Evolutionary conservation across 2,888 invertebrate genomes (phyloP).

Genomic region (Mythimna lalbum): DNA sequence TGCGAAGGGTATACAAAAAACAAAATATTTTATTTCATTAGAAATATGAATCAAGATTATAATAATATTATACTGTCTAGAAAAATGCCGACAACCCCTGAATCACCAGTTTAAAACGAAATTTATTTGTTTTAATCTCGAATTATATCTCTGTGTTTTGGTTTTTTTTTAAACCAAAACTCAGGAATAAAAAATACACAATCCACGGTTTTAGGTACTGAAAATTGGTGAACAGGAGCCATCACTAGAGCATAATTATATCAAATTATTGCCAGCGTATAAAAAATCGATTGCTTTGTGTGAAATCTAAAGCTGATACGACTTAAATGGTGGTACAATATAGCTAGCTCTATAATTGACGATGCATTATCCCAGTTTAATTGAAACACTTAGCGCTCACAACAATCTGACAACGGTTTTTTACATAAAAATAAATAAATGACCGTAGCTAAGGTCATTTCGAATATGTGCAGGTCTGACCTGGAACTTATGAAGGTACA

Average conservation of each 20-base stretch:
- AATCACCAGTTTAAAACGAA: neutral
- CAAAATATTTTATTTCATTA: neutral
- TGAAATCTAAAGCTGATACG: neutral
- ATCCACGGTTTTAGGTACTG: neutral
- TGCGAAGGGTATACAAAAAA: neutral
- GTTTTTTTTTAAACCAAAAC: neutral
- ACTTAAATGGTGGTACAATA: neutral
- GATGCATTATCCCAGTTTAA: neutral
- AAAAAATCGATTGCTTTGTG: neutral
- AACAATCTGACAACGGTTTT: constrained; percentile 1
- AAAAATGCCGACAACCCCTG: neutral
- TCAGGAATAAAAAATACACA: neutral
- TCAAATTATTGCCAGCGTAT: neutral
- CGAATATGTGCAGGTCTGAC: neutral
- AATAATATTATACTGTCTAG: neutral
- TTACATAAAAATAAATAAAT: neutral
- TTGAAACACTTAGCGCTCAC: neutral
- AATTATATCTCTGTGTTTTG: neutral
- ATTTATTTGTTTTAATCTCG: neutral
- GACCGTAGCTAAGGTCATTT: neutral
- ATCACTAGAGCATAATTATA: neutral
- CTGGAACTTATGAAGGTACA: neutral
- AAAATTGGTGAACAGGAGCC: neutral
- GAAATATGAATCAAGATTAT: neutral
- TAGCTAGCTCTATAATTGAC: neutral